A percentile compares a stretch with the other conserved stretches of the same genome.
Evolutionary conservation across 2,888 invertebrate genomes (phyloP).

Genomic region (Malthinus flaveolus): DNA sequence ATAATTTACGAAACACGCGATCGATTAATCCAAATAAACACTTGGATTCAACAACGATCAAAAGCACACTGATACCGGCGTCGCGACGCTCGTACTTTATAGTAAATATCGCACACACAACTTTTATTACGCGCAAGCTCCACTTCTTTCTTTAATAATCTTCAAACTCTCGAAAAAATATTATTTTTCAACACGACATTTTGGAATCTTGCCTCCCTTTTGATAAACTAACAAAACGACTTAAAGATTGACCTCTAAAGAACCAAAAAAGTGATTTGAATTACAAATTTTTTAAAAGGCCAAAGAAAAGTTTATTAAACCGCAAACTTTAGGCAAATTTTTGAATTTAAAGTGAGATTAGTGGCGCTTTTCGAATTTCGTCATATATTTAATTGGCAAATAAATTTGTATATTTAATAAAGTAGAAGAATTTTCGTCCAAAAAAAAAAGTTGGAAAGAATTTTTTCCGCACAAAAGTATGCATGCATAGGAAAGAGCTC

Average conservation of each 20-base stretch:
- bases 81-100: conserved; percentile 21
- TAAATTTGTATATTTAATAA: conserved; percentile 4
- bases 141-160: neutral
- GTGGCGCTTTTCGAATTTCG: conserved; percentile 5
- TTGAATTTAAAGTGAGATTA: conserved; percentile 18
- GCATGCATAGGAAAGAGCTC: no score
- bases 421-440: neutral
- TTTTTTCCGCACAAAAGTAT: neutral
- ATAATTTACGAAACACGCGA: conserved; percentile 2
- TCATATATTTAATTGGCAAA: conserved; percentile 13
- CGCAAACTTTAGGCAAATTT: conserved; percentile 15
- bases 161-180: no score
- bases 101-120: conserved; percentile 15
- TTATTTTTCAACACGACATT: no score
- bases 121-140: conserved; percentile 19
- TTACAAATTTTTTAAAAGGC: conserved; percentile 14
- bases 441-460: conserved; percentile 3
- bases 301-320: conserved; percentile 19
- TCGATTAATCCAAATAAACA: conserved; percentile 5
- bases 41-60: conserved; percentile 4
- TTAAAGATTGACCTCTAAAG: conserved; percentile 15
- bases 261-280: conserved; percentile 12
- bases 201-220: neutral
- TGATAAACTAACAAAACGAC: neutral
- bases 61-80: conserved; percentile 16